A percentile compares a stretch with the other conserved stretches of the same genome.
These are phyloP conservation scores for Sarcophaga bullata DNA, from an alignment of 1,140 invertebrate species.

Conservation along the genomic window DNA sequence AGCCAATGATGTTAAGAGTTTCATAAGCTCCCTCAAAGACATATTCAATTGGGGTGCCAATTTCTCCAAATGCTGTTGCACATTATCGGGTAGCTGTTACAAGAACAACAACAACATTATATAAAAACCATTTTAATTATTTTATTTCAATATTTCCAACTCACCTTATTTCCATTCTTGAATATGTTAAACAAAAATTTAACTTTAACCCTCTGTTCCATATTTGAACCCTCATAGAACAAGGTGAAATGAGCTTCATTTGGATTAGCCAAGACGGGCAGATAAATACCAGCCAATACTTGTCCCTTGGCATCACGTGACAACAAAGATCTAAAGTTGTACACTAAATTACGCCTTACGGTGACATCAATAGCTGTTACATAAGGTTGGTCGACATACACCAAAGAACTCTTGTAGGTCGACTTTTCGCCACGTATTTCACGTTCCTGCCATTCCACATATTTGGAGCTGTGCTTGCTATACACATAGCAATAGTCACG, in stretches of 20 bases:
- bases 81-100: slow-evolving; percentile 71
- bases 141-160: not conserved
- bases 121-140: not conserved
- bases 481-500: slow-evolving; percentile 86
- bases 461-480: slow-evolving; percentile 73
- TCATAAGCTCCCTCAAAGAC: slow-evolving; percentile 71
- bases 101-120: not conserved
- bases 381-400: slow-evolving; percentile 83
- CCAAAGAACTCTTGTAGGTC: slow-evolving; percentile 74
- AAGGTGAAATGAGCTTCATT: slow-evolving; percentile 77
- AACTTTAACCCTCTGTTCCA: slow-evolving; percentile 66
- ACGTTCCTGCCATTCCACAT: slow-evolving; percentile 84
- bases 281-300: slow-evolving; percentile 85
- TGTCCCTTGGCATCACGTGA: slow-evolving; percentile 83
- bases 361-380: slow-evolving; percentile 84
- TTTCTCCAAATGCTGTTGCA: slow-evolving; percentile 72
- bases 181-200: slow-evolving; percentile 79
- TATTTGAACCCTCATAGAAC: slow-evolving; percentile 80
- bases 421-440: slow-evolving; percentile 72
- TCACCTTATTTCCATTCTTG: slow-evolving; percentile 72
- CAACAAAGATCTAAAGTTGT: slow-evolving; percentile 85
- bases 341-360: slow-evolving; percentile 88
- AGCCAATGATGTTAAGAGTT: slow-evolving; percentile 73
- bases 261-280: slow-evolving; percentile 73
- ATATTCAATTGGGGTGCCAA: slow-evolving; percentile 79